Evolutionary conservation across 37 sponge, comb jelly and placozoan genomes (phyloP).

Genomic region (Haliclona indistincta): DNA sequence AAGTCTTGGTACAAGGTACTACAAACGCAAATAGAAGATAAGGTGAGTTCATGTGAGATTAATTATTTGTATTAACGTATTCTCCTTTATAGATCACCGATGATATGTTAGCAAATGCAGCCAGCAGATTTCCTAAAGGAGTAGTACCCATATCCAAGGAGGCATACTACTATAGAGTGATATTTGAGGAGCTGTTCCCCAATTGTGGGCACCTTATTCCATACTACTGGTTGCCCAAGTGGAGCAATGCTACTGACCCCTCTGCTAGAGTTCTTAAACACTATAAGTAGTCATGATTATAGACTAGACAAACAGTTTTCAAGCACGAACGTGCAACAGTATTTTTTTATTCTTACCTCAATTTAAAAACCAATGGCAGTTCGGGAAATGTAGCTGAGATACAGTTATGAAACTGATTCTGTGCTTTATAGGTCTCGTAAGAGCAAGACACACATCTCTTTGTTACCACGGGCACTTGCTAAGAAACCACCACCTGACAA

Average conservation of each 20-base stretch:
- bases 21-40: conserved; percentile 16
- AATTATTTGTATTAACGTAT: not conserved
- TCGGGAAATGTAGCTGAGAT: too few relatives aligned
- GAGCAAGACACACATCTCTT: conserved; percentile 21
- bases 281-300: too few relatives aligned
- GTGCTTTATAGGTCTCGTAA: too few relatives aligned
- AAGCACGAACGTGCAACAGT: too few relatives aligned
- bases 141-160: conserved; percentile 34
- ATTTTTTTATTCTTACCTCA: too few relatives aligned
- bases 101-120: conserved; percentile 15
- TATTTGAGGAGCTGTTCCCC: conserved; percentile 53
- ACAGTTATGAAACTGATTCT: too few relatives aligned
- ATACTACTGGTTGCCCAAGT: conserved; percentile 62
- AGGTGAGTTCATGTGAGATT: not conserved
- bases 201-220: conserved; percentile 24
- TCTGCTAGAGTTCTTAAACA: conserved; percentile 17
- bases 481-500: not conserved
- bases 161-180: conserved; percentile 49
- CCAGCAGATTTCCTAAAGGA: conserved; percentile 3
- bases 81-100: conserved; percentile 17
- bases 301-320: too few relatives aligned
- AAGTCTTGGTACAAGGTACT: conserved; percentile 41
- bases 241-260: conserved; percentile 42
- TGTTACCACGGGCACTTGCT: conserved; percentile 48
- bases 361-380: too few relatives aligned